A percentile compares a stretch with the other conserved stretches of the same genome.
Evolutionary conservation across 2,888 invertebrate species (phyloP).

Genomic region (Palloptera scutellata): DNA sequence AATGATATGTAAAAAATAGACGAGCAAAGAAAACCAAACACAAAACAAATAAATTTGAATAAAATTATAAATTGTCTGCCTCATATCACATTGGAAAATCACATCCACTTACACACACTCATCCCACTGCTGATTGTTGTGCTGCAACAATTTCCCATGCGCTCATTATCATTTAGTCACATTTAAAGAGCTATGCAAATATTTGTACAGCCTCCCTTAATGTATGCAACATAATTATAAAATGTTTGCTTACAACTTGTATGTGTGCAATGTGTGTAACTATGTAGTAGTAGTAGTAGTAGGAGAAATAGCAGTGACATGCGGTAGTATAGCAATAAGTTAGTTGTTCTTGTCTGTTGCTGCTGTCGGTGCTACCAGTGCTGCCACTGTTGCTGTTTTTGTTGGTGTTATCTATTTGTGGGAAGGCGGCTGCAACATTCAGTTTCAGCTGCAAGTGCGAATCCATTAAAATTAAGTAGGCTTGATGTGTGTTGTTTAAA

Average conservation of each 20-base stretch:
- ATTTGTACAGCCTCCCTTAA: slow-evolving; percentile 28
- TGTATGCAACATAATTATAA: slow-evolving; percentile 36
- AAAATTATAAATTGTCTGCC: neutral
- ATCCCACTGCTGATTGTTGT: too few relatives aligned
- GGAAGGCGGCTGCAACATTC: neutral
- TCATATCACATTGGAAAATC: neutral
- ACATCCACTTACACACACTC: too few relatives aligned
- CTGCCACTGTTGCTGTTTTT: neutral
- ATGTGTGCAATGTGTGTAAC: neutral
- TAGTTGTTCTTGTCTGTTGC: slow-evolving; percentile 1
- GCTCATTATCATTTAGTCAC: slow-evolving; percentile 29
- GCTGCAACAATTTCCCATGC: neutral
- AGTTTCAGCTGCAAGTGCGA: slow-evolving; percentile 16
- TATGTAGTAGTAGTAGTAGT: neutral
- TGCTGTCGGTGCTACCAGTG: neutral
- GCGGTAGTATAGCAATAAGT: neutral
- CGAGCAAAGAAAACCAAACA: neutral
- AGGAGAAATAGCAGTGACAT: neutral
- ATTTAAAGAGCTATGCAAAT: slow-evolving; percentile 33
- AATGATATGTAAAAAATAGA: too few relatives aligned
- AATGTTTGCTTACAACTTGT: slow-evolving; percentile 28
- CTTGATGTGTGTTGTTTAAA: slow-evolving; percentile 27
- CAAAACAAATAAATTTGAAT: too few relatives aligned
- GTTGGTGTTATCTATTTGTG: slow-evolving; percentile 4
- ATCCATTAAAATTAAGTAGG: slow-evolving; percentile 23